Base-by-base conservation (phyloP, 2,797 vertebrate genomes). In the Peromyscus attwateri region DNA sequence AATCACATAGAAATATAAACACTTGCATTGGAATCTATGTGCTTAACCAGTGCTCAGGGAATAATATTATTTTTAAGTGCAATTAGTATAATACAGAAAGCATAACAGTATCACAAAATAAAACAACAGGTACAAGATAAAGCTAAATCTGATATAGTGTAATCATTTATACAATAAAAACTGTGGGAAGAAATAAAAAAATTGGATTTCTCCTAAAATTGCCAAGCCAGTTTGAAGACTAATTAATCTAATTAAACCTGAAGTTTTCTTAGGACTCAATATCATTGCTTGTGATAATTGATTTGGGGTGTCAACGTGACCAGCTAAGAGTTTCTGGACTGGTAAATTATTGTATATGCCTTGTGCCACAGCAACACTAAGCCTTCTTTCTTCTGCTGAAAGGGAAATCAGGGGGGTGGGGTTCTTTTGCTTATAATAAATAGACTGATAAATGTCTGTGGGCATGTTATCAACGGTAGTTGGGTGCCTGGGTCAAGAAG, bases 141-240 rank as follows among this genome's bases (percentile, higher is more conserved):
- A 89, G 29, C 62, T 21, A 84, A 95, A 84, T 57, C 19, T 52
- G 1, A 0, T 89, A 85, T 91, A 6, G 90, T 70, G 37, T 70
- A 89, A n/a, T 43, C 29, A 9, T 84, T 52, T 83, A 3, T 83
- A 92, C 83, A 95, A 89, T 87, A 43, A 93, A 31, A 87, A 95
- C n/a, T 46, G 0, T 46, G 17, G 76, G 19, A 85, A 87, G 49
- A 73, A 52, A 80, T 14, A 40, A 75, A 60, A 43, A 37, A 82
- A 55, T 0, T 92, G 3, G 52, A 77, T 46, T 81, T 1, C 73
- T 87, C 57, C 57, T 91, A 89, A 92, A 96, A 80, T 92, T 92
- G 85, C 3, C 27, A 89, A 66, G 1, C 2, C 46, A 89, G 21
- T 70, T 84, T 73, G 0, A 90, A 92, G 19, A 81, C 0, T 37